Base-by-base conservation (phyloP, 2,888 invertebrate genomes). In the Seira musarum region DNA sequence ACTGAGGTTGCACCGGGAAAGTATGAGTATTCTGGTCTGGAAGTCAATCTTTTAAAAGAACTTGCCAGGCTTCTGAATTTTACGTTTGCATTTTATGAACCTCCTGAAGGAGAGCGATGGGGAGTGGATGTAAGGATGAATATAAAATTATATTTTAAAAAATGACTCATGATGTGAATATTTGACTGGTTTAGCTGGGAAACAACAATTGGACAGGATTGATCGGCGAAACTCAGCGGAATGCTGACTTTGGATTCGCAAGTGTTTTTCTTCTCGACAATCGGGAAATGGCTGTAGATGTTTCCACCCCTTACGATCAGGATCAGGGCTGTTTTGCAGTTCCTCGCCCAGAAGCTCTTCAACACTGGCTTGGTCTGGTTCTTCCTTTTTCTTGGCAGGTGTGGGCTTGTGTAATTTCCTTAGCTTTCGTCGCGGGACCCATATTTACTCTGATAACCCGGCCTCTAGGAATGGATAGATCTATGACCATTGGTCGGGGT, bases 371-470 rank as follows among this genome's bases (percentile, higher is more conserved):
- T 0, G 86, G 86, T 13, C 69, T 86, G 0, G 77, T 86, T 17
- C 65, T 86, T 0, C 86, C 86, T 10, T 86, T 86, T 74, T 85
- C 85, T 0, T 86, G 86, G 86, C 83, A 86, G 78, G 86, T 86
- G 21, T 86, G 86, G 86, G 86, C 82, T 17, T 86, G 86, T 25
- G 74, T 86, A 1, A 15, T 86, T 1, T 70, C 84, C 8, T 85
- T 85, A 83, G 86, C 86, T n/a, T 69, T 85, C n/a, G 71, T 85
- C 10, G 82, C 86, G 24, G 86, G 86, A 6, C 86, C 86, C 8
- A 80, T 78, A 8, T 86, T 86, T 67, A 83, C 80, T 8, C 22
- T 64, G 1, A 85, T 86, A 8, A 86, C 85, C 0, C 30, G 85
- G 49, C 86, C 85, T 8, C 64, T 86, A 1, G 81, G 81, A 75